Evolutionary conservation across 1,140 invertebrate species (phyloP), one percentile per base, ranked within the genome.

Genomic region (Hyphantria cunea): DNA sequence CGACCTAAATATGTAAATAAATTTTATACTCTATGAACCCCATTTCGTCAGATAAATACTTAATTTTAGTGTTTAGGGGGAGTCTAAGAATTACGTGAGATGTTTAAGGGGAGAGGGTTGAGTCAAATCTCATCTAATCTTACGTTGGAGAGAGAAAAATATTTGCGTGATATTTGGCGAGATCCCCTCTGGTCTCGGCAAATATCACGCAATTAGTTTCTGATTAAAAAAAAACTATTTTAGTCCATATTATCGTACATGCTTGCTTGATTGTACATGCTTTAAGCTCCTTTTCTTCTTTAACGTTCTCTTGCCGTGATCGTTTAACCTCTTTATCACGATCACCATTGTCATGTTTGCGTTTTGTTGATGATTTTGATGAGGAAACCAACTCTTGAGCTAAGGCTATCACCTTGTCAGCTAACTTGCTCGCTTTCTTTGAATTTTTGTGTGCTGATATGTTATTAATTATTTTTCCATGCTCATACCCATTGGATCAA

Each of bases 401-500:
- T 31, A 96, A 90, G 45, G 93, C 92, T 72, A 95, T 94, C 39
- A 97, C 92, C 78, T 95, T 96, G 51, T 97, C 96, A 0, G 95
- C 93, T 59, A 97, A 89, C 67, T 94, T 94, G 32, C 90, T 89
- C 2, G 96, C 96, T 81, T 96, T 96, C 74, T 94, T 94, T 14
- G 94, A 93, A 78, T 97, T 96, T 45, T 97, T 88, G 62, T 96
- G 93, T 1, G 94, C 92, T 6, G 94, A 93, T 25, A 97, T 87
- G 88, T 96, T 96, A 84, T 96, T 96, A 75, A 94, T 93, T 15
- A 95, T 96, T 92, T 96, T 96, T 54, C 94, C 92, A 70, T 93
- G 94, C n/a, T n/a, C n/a, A n/a, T 74, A 91, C 89, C 90, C 89
- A 75, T 82, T 91, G 0, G 92, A 92, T 15, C 96, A 91, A 80